Evolutionary conservation across 1,140 invertebrate genomes (phyloP).

Genomic region (Trichonephila inaurata): DNA sequence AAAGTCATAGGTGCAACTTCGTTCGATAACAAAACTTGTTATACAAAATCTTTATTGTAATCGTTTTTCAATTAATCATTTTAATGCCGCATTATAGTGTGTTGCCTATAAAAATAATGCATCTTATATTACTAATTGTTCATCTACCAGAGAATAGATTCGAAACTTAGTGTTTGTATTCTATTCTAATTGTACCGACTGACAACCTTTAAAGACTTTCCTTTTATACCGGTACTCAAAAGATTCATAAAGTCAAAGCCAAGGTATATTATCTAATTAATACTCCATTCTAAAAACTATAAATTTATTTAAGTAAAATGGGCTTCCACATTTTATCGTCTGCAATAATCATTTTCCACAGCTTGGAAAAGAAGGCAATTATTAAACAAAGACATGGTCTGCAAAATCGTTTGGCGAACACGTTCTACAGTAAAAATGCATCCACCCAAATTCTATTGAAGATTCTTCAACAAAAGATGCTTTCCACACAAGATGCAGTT

Average conservation of each 20-base stretch:
- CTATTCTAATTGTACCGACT: neutral
- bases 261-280: conserved; percentile 52
- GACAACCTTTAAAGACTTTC: neutral
- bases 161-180: neutral
- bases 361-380: neutral
- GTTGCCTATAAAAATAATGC: neutral
- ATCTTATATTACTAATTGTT: neutral
- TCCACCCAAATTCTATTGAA: neutral
- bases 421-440: conserved; percentile 11
- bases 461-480: neutral
- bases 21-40: neutral
- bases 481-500: neutral
- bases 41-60: neutral
- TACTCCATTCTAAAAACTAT: conserved; percentile 33
- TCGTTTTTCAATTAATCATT: neutral
- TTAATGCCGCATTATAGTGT: neutral
- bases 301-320: conserved; percentile 49
- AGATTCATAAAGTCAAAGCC: neutral
- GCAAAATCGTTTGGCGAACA: neutral
- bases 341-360: neutral
- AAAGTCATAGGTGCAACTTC: no score
- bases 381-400: neutral
- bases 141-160: neutral
- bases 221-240: neutral
- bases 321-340: neutral